Evolutionary conservation across 2,113 vertebrate species (phyloP), one percentile per base, ranked within the genome.

Genomic region (Malurus cyaneus): DNA sequence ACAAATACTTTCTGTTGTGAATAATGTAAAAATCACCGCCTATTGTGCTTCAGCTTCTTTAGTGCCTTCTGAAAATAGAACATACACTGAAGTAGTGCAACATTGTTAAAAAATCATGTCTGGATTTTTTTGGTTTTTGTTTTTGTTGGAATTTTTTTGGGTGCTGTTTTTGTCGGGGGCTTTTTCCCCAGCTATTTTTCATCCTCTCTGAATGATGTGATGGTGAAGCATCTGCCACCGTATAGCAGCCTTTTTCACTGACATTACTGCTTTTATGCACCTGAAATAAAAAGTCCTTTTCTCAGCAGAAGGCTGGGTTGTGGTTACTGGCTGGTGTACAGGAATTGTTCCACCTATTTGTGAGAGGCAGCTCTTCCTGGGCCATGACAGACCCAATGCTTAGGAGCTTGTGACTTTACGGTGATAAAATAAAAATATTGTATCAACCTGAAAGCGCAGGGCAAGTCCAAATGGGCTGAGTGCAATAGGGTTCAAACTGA

Each of bases 21-120:
- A 92, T 69, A 92, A 88, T 56, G 41, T 86, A 73, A 92, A 94
- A 97, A 96, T 95, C 88, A 93, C 72, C 61, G 82, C 90, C 86
- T 67, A 84, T 93, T 96, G 90, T 94, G 72, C 69, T 79, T 44
- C 71, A 60, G 67, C 52, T 88, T 89, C 57, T 72, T 89, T 71
- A 70, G 31, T 0, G 0, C 50, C 57, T 79, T 80, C 86, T 92
- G 88, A 62, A 94, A 90, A 91, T 12, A 88, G 85, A 93, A 67
- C 39, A 29, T 17, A 73, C 10, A 12, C 42, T 80, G 59, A 61
- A 80, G 76, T 32, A 78, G 23, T 31, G 49, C 60, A 80, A 83
- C 2, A 2, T 21, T 66, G 54, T n/a, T 39, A 39, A 10, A 39
- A 39, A 39, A 39, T 61, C 41, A 31, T 79, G 57, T 73, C 52